Conservation (phyloP, 30 jellyfish, hydroid and myxozoan species). For the Chironex yamaguchii region DNA sequence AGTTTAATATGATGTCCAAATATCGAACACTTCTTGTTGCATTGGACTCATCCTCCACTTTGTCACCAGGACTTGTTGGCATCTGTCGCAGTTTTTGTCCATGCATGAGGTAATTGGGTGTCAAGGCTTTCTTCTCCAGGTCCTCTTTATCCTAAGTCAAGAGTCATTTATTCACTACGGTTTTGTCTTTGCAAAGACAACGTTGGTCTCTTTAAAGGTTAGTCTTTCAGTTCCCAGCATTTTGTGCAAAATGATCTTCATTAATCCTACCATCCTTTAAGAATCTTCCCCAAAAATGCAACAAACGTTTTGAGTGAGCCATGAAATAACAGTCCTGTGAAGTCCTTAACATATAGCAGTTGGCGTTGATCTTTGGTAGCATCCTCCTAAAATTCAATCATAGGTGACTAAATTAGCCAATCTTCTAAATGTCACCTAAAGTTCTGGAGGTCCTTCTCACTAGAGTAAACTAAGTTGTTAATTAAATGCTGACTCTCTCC, state of each 20-base stretch:
- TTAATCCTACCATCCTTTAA: neutral
- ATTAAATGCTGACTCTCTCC: neutral
- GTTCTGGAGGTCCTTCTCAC: neutral
- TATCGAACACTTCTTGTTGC: neutral
- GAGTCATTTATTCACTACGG: neutral
- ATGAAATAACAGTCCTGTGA: neutral
- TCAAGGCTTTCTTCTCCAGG: neutral
- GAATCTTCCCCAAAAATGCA: neutral
- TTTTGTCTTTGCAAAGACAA: neutral
- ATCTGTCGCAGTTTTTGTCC: slow-evolving; percentile 28
- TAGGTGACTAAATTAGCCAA: neutral
- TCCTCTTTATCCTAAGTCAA: neutral
- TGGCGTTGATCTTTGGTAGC: too few relatives aligned
- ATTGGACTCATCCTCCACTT: slow-evolving; percentile 8
- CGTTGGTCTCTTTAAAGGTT: neutral
- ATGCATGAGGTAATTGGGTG: slow-evolving; percentile 5
- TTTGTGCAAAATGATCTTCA: neutral
- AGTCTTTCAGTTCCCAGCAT: slow-evolving; percentile 2
- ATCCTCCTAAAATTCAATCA: too few relatives aligned
- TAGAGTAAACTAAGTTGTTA: neutral
- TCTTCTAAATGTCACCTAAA: neutral
- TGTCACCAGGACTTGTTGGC: slow-evolving; percentile 29
- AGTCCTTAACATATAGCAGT: neutral
- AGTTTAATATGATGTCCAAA: neutral
- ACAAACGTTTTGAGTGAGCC: neutral